These are phyloP conservation scores for Eupeodes latifasciatus DNA, from an alignment of 2,888 invertebrate species.

Conservation along the genomic window DNA sequence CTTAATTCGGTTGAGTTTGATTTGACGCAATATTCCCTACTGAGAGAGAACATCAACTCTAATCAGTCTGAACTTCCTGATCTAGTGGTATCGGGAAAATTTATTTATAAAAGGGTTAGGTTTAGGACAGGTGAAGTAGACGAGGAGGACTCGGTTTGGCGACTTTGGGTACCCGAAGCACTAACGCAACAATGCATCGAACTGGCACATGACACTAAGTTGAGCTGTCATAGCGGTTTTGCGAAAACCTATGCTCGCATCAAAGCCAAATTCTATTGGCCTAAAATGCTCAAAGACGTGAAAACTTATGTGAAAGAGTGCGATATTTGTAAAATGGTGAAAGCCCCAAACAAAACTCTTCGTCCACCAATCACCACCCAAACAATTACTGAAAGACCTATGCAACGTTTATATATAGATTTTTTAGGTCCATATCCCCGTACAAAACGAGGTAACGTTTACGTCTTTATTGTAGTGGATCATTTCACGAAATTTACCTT, in stretches of 20 bases:
- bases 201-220: no score
- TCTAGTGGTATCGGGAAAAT: neutral
- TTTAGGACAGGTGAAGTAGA: neutral
- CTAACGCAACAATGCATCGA: no score
- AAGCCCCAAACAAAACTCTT: no score
- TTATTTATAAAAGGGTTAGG: neutral
- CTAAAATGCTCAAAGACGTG: no score
- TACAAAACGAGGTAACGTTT: slow-evolving; percentile 25
- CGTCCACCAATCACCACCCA: no score
- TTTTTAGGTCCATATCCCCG: slow-evolving; percentile 56
- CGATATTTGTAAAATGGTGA: no score
- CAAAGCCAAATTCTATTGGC: no score
- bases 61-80: neutral
- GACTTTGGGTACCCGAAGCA: neutral
- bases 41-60: neutral
- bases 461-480: slow-evolving; percentile 37
- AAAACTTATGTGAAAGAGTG: no score
- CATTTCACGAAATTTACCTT: slow-evolving; percentile 53
- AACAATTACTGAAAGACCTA: no score
- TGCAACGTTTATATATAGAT: slow-evolving; percentile 31
- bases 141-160: neutral
- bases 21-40: slow-evolving; percentile 17
- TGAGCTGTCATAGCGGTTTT: no score
- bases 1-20: slow-evolving; percentile 8
- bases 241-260: no score